Percentiles rank a stretch among this genome's conserved stretches.
Evolutionary conservation across 23 tunicate genomes (phyloP).

Genomic region (Trididemnum nubilum): DNA sequence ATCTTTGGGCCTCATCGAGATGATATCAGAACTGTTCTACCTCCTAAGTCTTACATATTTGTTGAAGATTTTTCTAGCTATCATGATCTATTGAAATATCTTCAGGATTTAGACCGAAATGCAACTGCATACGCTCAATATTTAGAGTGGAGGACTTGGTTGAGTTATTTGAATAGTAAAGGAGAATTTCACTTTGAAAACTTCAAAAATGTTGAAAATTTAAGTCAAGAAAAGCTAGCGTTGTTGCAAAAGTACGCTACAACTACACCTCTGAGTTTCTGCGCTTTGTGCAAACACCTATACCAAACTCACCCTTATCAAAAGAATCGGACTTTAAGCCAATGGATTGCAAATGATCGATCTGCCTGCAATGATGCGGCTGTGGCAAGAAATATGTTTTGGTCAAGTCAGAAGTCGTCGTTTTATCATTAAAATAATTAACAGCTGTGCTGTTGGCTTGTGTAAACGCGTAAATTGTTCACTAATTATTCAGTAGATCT

Average conservation of each 20-base stretch:
- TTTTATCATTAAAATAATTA: too few species aligned
- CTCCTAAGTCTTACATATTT: conserved; percentile 41
- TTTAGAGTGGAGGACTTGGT: conserved; percentile 40
- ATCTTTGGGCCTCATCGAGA: conserved; percentile 32
- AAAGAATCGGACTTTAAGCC: too few species aligned
- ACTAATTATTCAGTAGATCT: too few species aligned
- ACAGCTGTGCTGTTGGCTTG: too few species aligned
- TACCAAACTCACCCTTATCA: neutral
- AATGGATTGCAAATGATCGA: neutral
- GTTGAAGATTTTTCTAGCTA: conserved; percentile 14
- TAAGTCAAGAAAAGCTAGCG: neutral
- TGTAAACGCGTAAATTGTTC: too few species aligned
- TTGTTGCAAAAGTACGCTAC: neutral
- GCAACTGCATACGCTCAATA: conserved; percentile 39
- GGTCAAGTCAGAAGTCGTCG: neutral
- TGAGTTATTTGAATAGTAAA: conserved; percentile 4
- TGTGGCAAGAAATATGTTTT: neutral
- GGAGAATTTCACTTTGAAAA: conserved; percentile 21
- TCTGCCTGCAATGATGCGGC: neutral
- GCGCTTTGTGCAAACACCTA: neutral
- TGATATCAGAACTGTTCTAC: conserved; percentile 22
- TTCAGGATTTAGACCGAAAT: conserved; percentile 23
- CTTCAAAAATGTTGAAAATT: neutral
- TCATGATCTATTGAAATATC: conserved; percentile 17
- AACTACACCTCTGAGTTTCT: neutral